Evolutionary conservation across 2,888 invertebrate species (phyloP).

Genomic region (Trimorus sp.): DNA sequence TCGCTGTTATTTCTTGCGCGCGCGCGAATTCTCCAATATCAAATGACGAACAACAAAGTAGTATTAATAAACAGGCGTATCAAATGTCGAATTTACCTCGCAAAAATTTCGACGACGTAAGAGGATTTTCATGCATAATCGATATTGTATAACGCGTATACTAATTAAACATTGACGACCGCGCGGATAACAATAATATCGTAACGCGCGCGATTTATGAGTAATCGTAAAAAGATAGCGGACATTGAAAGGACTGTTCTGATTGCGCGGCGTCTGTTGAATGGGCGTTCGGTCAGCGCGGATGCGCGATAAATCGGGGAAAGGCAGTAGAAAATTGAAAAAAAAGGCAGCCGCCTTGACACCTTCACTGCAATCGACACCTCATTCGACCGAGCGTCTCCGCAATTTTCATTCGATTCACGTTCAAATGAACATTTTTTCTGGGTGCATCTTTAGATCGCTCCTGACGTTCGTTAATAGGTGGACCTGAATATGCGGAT

Average conservation of each 20-base stretch:
- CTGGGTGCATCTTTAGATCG: conserved; percentile 66
- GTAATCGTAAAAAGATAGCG: no score
- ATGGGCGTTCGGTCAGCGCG: no score
- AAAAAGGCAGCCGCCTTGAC: conserved; percentile 17
- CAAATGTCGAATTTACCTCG: neutral
- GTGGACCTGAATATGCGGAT: conserved; percentile 98
- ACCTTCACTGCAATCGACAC: conserved; percentile 41
- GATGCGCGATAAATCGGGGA: neutral
- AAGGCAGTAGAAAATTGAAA: neutral
- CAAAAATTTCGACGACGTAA: neutral
- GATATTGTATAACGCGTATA: no score
- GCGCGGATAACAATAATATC: no score
- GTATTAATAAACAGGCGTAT: neutral
- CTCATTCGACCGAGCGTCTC: conserved; percentile 50
- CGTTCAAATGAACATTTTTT: conserved; percentile 61
- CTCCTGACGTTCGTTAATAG: conserved; percentile 81
- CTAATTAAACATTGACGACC: no score
- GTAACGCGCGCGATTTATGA: no score
- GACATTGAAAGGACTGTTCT: no score
- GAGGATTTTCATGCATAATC: no score
- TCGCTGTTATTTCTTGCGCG: no score
- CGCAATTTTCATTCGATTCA: conserved; percentile 55
- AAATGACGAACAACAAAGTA: neutral
- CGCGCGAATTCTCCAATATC: neutral
- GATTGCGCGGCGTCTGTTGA: no score